These are phyloP conservation scores for Lophura nycthemera DNA, from an alignment of 2,113 vertebrate genomes.

Conservation along the genomic window DNA sequence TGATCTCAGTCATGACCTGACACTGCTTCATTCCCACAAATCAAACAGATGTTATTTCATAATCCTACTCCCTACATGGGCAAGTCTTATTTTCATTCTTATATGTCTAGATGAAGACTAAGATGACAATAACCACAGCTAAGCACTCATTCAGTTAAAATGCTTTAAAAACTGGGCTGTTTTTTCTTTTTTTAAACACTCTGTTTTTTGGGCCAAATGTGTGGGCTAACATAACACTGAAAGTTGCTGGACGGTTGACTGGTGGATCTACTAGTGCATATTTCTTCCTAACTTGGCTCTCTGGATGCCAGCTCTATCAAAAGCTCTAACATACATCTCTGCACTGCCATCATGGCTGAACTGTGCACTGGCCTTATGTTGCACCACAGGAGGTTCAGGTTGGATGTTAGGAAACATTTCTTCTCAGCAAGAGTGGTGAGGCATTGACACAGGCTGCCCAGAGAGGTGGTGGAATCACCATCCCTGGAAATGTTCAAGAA, in stretches of 20 bases:
- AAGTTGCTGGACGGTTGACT: background rate
- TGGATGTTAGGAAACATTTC: too few species aligned
- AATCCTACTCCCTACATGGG: background rate
- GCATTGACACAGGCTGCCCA: too few species aligned
- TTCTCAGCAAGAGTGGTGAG: too few species aligned
- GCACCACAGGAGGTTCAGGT: too few species aligned
- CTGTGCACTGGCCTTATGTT: background rate
- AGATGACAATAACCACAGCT: background rate
- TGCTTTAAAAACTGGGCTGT: background rate
- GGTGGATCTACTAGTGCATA: background rate
- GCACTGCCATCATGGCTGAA: background rate
- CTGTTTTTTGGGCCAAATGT: background rate
- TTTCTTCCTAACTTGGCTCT: background rate
- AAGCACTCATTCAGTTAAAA: background rate
- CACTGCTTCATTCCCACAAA: background rate
- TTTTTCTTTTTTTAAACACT: background rate
- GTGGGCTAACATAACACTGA: background rate
- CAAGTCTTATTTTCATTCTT: background rate
- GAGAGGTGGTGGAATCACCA: too few species aligned
- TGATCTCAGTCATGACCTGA: background rate
- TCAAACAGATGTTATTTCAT: background rate
- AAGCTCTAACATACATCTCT: background rate
- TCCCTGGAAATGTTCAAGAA: too few species aligned
- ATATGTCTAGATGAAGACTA: background rate
- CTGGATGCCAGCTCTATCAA: background rate